Base-by-base conservation (phyloP, 2,888 invertebrate genomes). In the Ophion ellenae region DNA sequence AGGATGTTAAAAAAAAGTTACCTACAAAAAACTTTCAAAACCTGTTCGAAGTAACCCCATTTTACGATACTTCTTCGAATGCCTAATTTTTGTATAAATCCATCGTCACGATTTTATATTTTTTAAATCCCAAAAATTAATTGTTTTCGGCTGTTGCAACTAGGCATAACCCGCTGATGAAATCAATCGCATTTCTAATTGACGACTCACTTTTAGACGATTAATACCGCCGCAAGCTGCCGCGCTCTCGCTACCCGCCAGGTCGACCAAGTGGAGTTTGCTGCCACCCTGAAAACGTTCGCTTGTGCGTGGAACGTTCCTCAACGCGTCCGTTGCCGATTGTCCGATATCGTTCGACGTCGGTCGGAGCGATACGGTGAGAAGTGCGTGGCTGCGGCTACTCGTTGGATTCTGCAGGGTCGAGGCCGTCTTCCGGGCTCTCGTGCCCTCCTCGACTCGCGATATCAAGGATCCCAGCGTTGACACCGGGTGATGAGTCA, bases 361-460 rank as follows among this genome's bases (percentile, higher is more conserved):
- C 85, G 95, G 94, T 88, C 95, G 93, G 90, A 95, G 95, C 91
- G 95, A 94, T 74, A 97, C 94, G 86, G 97, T 96, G 81, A 97
- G 95, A 73, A 97, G 95, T 0, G 97, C 97, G 93, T 97, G 97
- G 75, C 97, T 97, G 17, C 97, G 94, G 83, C 97, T 97, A 36
- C 97, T 97, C 80, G 95, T 95, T 17, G 96, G 95, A 93, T 97
- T 97, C 73, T 96, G 96, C 71, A 96, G 95, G 0, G 97, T 97
- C 57, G 97, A 95, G 0, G 97, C 97, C 17, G 96, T 96, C 88
- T 96, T 96, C 24, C 97, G 94, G 17, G 96, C 95, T 63, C 94
- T 94, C 20, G 96, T 95, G 0, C 97, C 97, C 87, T 95, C 95
- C 80, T 94, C 94, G 84, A 97, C 95, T 90, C 96, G 94, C 36